These are phyloP conservation scores for Bugula neritina DNA, from an alignment of 2,888 invertebrate genomes.

Conservation along the genomic window DNA sequence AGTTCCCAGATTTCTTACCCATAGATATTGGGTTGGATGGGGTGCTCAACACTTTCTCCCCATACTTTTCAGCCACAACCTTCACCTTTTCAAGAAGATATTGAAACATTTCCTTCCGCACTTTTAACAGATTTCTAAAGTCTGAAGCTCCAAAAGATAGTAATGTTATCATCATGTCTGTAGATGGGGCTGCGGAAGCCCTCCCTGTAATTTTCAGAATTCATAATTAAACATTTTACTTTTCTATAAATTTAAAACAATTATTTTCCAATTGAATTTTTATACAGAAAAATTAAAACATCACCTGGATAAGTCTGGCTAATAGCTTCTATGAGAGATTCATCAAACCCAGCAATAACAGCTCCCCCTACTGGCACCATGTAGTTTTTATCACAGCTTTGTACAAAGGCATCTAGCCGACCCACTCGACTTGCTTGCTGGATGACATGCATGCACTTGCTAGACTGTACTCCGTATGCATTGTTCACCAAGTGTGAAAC, in stretches of 20 bases:
- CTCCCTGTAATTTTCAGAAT: conserved; percentile 63
- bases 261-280: too few species aligned
- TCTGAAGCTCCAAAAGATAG: conserved; percentile 65
- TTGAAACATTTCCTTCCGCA: conserved; percentile 61
- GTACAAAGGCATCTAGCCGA: conserved; percentile 71
- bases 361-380: conserved; percentile 78
- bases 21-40: conserved; percentile 68
- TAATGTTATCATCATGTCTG: conserved; percentile 72
- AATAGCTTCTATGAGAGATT: conserved; percentile 61
- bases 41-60: conserved; percentile 61
- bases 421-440: conserved; percentile 57
- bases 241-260: too few species aligned
- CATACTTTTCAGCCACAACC: conserved; percentile 59
- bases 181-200: conserved; percentile 65
- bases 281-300: too few species aligned
- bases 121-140: conserved; percentile 60
- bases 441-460: conserved; percentile 63
- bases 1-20: conserved; percentile 54
- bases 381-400: conserved; percentile 78
- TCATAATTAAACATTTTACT: too few species aligned
- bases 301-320: conserved; percentile 68
- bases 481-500: conserved; percentile 75
- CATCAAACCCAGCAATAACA: conserved; percentile 65
- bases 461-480: conserved; percentile 74
- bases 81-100: conserved; percentile 60